Percentiles rank a stretch among this genome's conserved stretches.
Conservation (phyloP, 2,888 invertebrate genomes). For the Melipona beecheii region DNA sequence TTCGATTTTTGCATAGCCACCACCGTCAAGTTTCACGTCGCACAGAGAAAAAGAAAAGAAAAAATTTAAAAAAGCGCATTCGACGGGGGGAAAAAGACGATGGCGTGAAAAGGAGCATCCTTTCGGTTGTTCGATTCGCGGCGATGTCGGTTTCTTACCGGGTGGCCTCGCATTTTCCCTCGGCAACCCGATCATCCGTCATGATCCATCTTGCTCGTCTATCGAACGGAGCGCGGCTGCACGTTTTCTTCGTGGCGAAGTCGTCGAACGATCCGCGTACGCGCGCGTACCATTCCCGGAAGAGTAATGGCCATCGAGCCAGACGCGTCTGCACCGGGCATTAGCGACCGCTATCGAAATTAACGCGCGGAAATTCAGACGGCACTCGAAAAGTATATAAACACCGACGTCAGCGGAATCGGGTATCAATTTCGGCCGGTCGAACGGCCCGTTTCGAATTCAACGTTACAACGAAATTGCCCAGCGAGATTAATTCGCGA, state of each 20-base stretch:
- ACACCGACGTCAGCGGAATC: neutral
- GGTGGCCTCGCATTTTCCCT: constrained; percentile 29
- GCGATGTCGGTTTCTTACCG: constrained; percentile 41
- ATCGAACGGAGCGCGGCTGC: constrained; percentile 64
- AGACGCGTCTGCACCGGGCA: neutral
- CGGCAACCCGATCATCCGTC: constrained; percentile 71
- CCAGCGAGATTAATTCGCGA: neutral
- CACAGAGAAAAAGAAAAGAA: neutral
- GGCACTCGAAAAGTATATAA: neutral
- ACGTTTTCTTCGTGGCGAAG: constrained; percentile 49
- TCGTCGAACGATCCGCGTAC: constrained; percentile 21
- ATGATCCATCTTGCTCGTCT: constrained; percentile 75
- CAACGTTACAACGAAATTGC: neutral
- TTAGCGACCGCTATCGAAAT: constrained; percentile 30
- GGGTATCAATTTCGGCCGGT: neutral
- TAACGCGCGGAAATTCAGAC: constrained; percentile 25
- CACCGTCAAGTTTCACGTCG: neutral
- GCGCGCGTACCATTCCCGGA: constrained; percentile 11
- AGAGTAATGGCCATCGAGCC: constrained; percentile 47
- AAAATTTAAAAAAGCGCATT: neutral
- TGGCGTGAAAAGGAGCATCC: constrained; percentile 38
- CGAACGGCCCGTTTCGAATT: neutral
- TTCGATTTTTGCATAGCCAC: constrained; percentile 14
- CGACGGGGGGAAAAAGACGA: neutral
- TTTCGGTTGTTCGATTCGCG: constrained; percentile 40